These are phyloP conservation scores for Pollenia labialis DNA, from an alignment of 2,888 invertebrate genomes.

Conservation along the genomic window DNA sequence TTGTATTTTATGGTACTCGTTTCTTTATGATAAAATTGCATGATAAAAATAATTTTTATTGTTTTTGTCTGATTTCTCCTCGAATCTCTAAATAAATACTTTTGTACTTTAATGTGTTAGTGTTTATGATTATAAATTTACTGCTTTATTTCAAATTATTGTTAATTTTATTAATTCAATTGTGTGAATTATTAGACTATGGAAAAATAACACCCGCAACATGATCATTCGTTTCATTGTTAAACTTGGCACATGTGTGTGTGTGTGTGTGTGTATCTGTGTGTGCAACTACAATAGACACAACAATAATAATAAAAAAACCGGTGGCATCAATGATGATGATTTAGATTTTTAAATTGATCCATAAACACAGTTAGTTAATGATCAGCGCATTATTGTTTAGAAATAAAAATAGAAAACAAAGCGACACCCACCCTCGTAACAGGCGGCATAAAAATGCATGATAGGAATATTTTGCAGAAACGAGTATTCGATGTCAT, in stretches of 20 bases:
- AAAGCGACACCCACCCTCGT: not conserved
- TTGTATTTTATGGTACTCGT: not conserved
- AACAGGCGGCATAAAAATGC: not conserved
- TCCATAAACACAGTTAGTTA: constrained; percentile 53
- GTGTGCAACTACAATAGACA: not conserved
- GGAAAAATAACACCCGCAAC: constrained; percentile 49
- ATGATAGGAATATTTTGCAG: constrained; percentile 1
- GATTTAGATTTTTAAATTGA: constrained; percentile 47
- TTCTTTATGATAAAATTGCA: constrained; percentile 8
- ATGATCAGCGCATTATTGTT: constrained; percentile 26
- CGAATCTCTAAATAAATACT: not conserved
- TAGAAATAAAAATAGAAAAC: not conserved
- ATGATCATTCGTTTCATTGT: constrained; percentile 47
- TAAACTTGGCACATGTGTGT: not conserved
- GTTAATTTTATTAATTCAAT: constrained; percentile 41
- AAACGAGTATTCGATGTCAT: not conserved
- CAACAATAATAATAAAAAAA: not conserved
- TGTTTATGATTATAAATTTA: not conserved
- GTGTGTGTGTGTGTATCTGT: not conserved
- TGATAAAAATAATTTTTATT: constrained; percentile 23
- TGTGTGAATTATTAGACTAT: constrained; percentile 64
- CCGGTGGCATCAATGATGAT: constrained; percentile 12
- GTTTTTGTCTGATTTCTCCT: constrained; percentile 23
- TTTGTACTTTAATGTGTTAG: not conserved
- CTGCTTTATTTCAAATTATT: not conserved